Evolutionary conservation across 2,797 vertebrate species (phyloP), one percentile per base, ranked within the genome.

Genomic region (Sebastes iracundus): DNA sequence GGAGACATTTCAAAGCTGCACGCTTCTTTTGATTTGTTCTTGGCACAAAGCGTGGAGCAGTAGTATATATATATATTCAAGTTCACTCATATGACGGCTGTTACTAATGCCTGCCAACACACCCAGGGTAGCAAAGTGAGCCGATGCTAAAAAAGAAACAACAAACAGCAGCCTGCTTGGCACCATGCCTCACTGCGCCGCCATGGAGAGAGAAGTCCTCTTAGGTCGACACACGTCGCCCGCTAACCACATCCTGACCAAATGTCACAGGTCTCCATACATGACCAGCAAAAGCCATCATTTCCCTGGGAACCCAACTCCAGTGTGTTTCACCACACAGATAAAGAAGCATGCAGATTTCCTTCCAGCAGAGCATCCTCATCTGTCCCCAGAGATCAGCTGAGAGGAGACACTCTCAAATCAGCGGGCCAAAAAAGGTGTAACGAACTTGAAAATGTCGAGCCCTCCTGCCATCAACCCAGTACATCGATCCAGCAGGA

Each of bases 401-500:
- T 16, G 35, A 9, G 42, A 65, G 70, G 76, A 79, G 74, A 75
- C 59, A 53, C 49, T 67, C 74, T 88, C 52, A 65, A 82, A 84
- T 88, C 81, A 82, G 49, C 1, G 1, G 16, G 69, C 85, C 87
- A 79, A 88, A 82, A 87, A 79, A 83, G 72, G 80, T 66, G 78
- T 42, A 80, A 83, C 64, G 4, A 81, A 79, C 75, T 80, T 61
- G 64, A 88, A 94, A 92, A 90, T 84, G 81, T 85, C 78, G 90
- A 60, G 63, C 25, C 70, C 77, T 87, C 46, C 20, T 78, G 70
- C 80, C 69, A 86, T 88, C 89, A 91, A 90, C 86, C 72, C 35
- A 7, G 38, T 18, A 59, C 72, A 89, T 88, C 23, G 62, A 91
- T 88, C 82, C 56, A 33, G 73, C 59, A 53, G 74, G 55, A 77